These are phyloP conservation scores for Trissolcus brochymenae DNA, from an alignment of 2,888 invertebrate genomes.

Conservation along the genomic window DNA sequence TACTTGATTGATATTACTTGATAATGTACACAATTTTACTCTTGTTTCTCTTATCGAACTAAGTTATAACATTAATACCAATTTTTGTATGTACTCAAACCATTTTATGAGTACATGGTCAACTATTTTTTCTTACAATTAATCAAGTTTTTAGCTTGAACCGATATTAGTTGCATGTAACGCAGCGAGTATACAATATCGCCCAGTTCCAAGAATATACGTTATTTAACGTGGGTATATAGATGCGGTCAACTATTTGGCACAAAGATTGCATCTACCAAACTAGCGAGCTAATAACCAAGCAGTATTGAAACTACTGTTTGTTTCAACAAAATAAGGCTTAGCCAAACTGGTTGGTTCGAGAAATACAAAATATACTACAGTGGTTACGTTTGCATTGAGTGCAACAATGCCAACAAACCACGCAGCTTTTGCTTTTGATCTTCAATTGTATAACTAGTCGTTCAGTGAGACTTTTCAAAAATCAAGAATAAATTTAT, in stretches of 20 bases:
- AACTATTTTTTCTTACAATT: not conserved
- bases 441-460: not conserved
- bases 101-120: not conserved
- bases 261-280: conserved; percentile 64
- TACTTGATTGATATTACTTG: not conserved
- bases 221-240: conserved; percentile 46
- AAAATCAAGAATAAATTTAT: no score
- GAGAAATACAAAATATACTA: conserved; percentile 61
- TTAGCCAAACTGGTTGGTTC: conserved; percentile 60
- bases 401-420: conserved; percentile 24
- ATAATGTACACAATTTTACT: not conserved
- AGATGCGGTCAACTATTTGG: conserved; percentile 49
- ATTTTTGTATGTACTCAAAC: no score
- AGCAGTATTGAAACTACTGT: conserved; percentile 65
- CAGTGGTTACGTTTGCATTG: conserved; percentile 60
- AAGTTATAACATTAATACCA: not conserved
- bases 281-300: conserved; percentile 65
- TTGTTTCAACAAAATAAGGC: conserved; percentile 62
- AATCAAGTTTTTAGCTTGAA: conserved; percentile 5
- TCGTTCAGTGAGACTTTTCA: no score
- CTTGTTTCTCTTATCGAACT: not conserved
- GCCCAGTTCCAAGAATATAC: conserved; percentile 23
- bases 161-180: conserved; percentile 17
- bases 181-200: conserved; percentile 27
- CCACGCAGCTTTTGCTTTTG: not conserved